Evolutionary conservation across 2,797 vertebrate species (phyloP).

Genomic region (Acrossocheilus fasciatus): DNA sequence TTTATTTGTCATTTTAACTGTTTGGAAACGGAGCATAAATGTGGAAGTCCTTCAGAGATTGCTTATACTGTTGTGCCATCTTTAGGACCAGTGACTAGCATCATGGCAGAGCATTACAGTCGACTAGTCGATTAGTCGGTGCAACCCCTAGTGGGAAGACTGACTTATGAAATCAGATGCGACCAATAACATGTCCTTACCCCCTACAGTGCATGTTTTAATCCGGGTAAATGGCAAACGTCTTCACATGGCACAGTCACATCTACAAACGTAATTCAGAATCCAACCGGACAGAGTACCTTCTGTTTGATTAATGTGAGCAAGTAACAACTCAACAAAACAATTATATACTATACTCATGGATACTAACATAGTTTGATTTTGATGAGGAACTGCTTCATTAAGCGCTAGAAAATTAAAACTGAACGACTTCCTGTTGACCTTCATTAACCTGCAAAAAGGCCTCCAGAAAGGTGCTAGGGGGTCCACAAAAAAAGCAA

Average conservation of each 20-base stretch:
- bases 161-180: not conserved
- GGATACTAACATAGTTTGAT: not conserved
- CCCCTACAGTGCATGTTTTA: not conserved
- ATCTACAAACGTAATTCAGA: not conserved
- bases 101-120: no score
- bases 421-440: not conserved
- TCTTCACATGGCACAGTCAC: not conserved
- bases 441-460: not conserved
- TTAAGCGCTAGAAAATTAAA: not conserved
- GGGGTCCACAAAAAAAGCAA: no score
- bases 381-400: not conserved
- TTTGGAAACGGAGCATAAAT: no score
- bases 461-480: not conserved
- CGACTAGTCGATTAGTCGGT: no score
- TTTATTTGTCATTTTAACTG: no score
- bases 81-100: no score
- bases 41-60: no score
- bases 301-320: not conserved
- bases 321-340: not conserved
- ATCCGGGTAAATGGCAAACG: not conserved
- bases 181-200: no score
- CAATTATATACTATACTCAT: not conserved
- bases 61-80: no score
- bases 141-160: not conserved
- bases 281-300: not conserved